Percentiles rank a stretch among this genome's conserved stretches.
Evolutionary conservation across 2,113 vertebrate species (phyloP).

Genomic region (Myotis davidii): DNA sequence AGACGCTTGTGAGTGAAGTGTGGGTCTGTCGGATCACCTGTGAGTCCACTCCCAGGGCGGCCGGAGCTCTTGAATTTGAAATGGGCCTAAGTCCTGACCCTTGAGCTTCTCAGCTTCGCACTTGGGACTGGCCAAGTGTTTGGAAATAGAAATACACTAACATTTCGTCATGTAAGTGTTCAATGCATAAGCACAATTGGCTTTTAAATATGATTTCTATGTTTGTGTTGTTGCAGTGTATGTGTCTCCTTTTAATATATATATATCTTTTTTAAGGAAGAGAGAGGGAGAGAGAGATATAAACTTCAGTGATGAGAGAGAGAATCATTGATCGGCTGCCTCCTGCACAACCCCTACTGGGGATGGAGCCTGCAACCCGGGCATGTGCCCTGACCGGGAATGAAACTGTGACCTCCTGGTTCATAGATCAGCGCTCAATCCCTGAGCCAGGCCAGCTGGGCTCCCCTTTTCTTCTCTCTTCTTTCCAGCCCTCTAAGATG

Average conservation of each 20-base stretch:
- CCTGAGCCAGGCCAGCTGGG: too few relatives aligned
- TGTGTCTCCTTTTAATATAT: background rate
- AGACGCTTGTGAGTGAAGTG: background rate
- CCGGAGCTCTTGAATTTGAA: conserved; percentile 4
- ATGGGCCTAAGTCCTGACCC: background rate
- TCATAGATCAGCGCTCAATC: too few relatives aligned
- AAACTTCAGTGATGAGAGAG: too few relatives aligned
- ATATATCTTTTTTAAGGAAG: too few relatives aligned
- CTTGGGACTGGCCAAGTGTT: background rate
- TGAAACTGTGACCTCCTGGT: too few relatives aligned
- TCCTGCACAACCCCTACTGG: too few relatives aligned
- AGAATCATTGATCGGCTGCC: too few relatives aligned
- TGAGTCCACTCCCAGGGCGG: background rate
- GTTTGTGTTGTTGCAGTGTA: background rate
- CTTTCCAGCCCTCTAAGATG: background rate
- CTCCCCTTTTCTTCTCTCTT: background rate
- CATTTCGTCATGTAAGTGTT: background rate
- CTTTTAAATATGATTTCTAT: background rate
- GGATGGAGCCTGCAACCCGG: too few relatives aligned
- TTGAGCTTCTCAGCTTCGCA: background rate
- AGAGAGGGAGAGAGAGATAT: too few relatives aligned
- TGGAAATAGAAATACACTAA: background rate
- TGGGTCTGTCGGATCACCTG: background rate
- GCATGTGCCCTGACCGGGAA: too few relatives aligned
- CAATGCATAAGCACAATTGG: background rate